These are phyloP conservation scores for Calyptommatus sinebrachiatus DNA, from an alignment of 2,113 vertebrate species.

Conservation along the genomic window DNA sequence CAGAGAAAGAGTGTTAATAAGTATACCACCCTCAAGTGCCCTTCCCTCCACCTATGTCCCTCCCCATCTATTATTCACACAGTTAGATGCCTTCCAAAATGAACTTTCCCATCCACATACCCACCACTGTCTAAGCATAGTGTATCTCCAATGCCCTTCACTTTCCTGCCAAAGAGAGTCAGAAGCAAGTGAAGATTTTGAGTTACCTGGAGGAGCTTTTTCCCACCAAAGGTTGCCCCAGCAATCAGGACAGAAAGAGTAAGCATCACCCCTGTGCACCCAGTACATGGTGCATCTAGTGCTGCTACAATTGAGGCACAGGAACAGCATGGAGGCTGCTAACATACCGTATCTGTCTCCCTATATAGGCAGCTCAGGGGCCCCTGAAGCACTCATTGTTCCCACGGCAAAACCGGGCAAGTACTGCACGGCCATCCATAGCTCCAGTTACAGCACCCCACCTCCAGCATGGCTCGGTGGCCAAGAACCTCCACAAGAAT, in stretches of 20 bases:
- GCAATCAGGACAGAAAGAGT: slow-evolving; percentile 65
- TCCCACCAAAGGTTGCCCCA: slow-evolving; percentile 42
- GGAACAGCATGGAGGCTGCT: not conserved
- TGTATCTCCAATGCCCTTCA: not conserved
- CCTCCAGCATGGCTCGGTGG: slow-evolving; percentile 20
- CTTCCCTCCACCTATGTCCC: not conserved
- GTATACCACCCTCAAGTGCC: not conserved
- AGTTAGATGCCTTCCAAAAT: not conserved
- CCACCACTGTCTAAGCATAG: not conserved
- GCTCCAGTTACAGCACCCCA: not conserved
- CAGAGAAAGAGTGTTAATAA: slow-evolving; percentile 39
- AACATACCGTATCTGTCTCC: accelerated
- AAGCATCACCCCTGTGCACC: slow-evolving; percentile 52
- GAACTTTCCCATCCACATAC: not conserved
- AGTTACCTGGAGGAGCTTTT: slow-evolving; percentile 48
- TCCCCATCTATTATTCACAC: not conserved
- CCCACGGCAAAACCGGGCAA: slow-evolving; percentile 35
- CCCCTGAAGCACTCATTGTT: slow-evolving; percentile 33
- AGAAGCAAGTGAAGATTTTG: not conserved
- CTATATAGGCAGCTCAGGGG: slow-evolving; percentile 49
- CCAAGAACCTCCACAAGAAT: slow-evolving; percentile 60
- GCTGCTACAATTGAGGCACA: not conserved
- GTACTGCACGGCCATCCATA: slow-evolving; percentile 3
- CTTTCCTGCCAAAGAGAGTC: not conserved
- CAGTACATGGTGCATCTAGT: accelerated